A percentile compares a stretch with the other conserved stretches of the same genome.
phyloP scores from a whole-genome alignment of 2,113 vertebrate genomes.

The Saimiri boliviensis region DNA sequence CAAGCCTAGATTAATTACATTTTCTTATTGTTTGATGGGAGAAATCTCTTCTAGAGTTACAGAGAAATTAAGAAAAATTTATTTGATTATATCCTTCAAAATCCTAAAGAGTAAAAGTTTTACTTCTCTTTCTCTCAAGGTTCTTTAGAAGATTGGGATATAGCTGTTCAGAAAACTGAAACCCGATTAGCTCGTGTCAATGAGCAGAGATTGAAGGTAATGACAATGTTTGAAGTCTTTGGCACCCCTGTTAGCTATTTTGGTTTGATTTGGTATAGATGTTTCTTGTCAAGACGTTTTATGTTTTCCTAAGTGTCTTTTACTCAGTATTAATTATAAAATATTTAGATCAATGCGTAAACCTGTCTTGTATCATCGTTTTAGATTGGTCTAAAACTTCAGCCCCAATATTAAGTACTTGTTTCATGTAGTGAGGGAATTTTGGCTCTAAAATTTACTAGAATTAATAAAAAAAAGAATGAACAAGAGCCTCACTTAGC shows the following conservation, averaged over 20 bases:
- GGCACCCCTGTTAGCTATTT: neutral
- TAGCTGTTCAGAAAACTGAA: slow-evolving; percentile 95
- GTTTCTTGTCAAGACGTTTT: neutral
- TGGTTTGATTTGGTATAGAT: neutral
- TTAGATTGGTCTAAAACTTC: neutral
- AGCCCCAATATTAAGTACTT: neutral
- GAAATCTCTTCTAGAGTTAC: neutral
- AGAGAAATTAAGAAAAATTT: neutral
- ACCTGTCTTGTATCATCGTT: neutral
- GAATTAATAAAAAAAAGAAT: neutral
- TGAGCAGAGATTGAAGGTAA: slow-evolving; percentile 94
- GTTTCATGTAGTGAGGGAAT: neutral
- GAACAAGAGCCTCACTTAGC: neutral
- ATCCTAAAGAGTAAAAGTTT: neutral
- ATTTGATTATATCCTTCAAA: neutral
- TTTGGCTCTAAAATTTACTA: neutral
- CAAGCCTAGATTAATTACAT: fast-evolving
- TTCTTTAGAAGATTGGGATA: slow-evolving; percentile 96
- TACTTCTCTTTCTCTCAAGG: slow-evolving; percentile 81
- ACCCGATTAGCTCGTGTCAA: slow-evolving; percentile 91
- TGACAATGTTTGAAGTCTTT: neutral
- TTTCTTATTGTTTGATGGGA: neutral
- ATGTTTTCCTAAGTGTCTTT: neutral
- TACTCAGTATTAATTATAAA: neutral
- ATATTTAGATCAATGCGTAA: neutral